These are phyloP conservation scores for Aphelenchoides bicaudatus DNA, from an alignment of 2,888 invertebrate species.

Conservation along the genomic window DNA sequence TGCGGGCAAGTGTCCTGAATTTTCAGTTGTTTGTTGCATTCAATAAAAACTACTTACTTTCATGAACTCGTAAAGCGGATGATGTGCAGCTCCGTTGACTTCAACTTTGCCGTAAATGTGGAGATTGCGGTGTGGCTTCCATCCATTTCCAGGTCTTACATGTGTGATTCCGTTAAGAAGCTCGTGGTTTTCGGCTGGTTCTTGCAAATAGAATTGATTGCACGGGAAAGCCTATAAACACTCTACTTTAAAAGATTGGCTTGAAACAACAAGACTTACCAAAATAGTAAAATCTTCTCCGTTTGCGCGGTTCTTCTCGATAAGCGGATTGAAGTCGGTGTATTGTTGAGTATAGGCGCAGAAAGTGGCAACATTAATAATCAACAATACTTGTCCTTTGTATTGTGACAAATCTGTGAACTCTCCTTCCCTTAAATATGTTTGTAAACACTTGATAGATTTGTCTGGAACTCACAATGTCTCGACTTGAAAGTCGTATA, in stretches of 20 bases:
- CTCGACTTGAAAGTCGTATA: conserved; percentile 58
- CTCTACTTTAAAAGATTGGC: not conserved
- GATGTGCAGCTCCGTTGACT: conserved; percentile 60
- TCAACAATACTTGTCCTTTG: conserved; percentile 53
- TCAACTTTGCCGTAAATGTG: conserved; percentile 61
- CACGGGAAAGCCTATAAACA: conserved; percentile 56
- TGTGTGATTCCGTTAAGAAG: conserved; percentile 53
- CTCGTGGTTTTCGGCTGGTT: conserved; percentile 61
- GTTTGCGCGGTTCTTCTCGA: conserved; percentile 52
- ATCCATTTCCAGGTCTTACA: conserved; percentile 60
- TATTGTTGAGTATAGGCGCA: conserved; percentile 61
- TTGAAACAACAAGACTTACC: not conserved
- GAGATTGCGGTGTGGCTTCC: conserved; percentile 58
- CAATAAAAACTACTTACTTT: conserved; percentile 41
- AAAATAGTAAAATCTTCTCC: conserved; percentile 49
- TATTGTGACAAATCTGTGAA: conserved; percentile 54
- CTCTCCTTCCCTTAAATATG: no score
- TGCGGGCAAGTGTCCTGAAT: conserved; percentile 59
- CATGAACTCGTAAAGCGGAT: conserved; percentile 60
- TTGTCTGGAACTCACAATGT: no score
- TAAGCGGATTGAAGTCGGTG: conserved; percentile 59
- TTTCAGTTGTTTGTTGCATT: not conserved
- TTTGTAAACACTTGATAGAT: no score
- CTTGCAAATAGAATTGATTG: conserved; percentile 60
- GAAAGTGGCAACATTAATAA: conserved; percentile 57